phyloP scores from a whole-genome alignment of 2,888 invertebrate genomes.

The Synanthedon myopaeformis region DNA sequence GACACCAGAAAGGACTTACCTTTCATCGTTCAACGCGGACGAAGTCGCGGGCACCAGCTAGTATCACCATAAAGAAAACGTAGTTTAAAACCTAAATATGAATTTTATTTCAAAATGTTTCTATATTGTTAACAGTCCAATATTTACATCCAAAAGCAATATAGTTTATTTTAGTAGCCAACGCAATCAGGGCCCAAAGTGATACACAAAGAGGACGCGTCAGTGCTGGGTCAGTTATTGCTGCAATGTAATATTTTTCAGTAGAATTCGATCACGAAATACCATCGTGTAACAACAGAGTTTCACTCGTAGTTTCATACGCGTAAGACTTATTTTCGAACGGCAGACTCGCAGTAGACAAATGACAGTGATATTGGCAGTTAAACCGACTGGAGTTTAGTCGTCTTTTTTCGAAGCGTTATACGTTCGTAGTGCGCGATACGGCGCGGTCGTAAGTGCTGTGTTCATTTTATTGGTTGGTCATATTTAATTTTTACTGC shows the following conservation, averaged over 20 bases:
- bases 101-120: too few relatives aligned
- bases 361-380: conserved; percentile 52
- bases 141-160: too few relatives aligned
- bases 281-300: neutral
- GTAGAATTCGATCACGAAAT: neutral
- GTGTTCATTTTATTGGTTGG: neutral
- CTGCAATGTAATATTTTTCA: conserved; percentile 9
- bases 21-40: too few relatives aligned
- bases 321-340: conserved; percentile 16
- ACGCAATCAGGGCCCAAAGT: conserved; percentile 37
- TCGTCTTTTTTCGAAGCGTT: conserved; percentile 20
- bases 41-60: too few relatives aligned
- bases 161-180: conserved; percentile 13
- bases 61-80: too few relatives aligned
- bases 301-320: neutral
- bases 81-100: too few relatives aligned
- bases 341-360: conserved; percentile 36
- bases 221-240: conserved; percentile 38
- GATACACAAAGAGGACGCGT: conserved; percentile 15
- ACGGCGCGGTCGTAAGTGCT: neutral
- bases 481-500: neutral
- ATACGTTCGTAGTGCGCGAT: conserved; percentile 21
- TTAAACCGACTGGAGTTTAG: conserved; percentile 32
- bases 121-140: too few relatives aligned
- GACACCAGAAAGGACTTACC: too few relatives aligned